Conservation (phyloP, 1,140 invertebrate genomes). For the Drosophila pallidifrons region DNA sequence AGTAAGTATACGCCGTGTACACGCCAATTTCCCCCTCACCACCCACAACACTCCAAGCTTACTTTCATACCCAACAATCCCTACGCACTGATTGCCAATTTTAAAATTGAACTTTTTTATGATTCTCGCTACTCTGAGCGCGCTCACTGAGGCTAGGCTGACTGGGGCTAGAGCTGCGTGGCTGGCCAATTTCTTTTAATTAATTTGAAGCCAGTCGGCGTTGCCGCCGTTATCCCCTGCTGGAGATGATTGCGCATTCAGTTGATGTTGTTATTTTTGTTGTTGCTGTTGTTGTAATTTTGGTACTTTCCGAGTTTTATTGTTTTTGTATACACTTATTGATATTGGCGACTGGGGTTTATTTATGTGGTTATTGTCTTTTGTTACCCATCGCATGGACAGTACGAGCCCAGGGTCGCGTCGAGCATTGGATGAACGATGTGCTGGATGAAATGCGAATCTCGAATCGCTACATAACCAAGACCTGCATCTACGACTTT, state of each 20-base stretch:
- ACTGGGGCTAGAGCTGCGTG: constrained; percentile 24
- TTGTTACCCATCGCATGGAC: constrained; percentile 39
- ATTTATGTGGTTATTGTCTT: constrained; percentile 81
- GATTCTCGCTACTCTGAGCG: constrained; percentile 18
- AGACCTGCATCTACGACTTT: constrained; percentile 94
- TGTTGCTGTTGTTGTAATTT: constrained; percentile 35
- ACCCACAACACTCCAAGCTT: not conserved
- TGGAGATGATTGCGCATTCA: constrained; percentile 72
- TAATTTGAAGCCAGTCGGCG: constrained; percentile 77
- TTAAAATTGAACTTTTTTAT: constrained; percentile 84
- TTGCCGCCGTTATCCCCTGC: constrained; percentile 32
- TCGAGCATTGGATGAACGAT: constrained; percentile 96
- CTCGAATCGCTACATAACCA: constrained; percentile 94
- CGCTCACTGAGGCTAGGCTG: constrained; percentile 12
- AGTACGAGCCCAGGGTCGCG: constrained; percentile 88
- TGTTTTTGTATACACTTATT: constrained; percentile 81
- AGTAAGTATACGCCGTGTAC: constrained; percentile 73
- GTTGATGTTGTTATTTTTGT: constrained; percentile 43
- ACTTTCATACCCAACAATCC: constrained; percentile 14
- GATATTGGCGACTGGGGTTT: constrained; percentile 82
- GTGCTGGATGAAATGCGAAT: constrained; percentile 93
- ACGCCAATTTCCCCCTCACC: constrained; percentile 7
- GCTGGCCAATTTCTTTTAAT: constrained; percentile 80
- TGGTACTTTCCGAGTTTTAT: constrained; percentile 67
- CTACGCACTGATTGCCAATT: constrained; percentile 81